Evolutionary conservation across 1,140 invertebrate genomes (phyloP), one percentile per base, ranked within the genome.

Genomic region (Orius laevigatus): DNA sequence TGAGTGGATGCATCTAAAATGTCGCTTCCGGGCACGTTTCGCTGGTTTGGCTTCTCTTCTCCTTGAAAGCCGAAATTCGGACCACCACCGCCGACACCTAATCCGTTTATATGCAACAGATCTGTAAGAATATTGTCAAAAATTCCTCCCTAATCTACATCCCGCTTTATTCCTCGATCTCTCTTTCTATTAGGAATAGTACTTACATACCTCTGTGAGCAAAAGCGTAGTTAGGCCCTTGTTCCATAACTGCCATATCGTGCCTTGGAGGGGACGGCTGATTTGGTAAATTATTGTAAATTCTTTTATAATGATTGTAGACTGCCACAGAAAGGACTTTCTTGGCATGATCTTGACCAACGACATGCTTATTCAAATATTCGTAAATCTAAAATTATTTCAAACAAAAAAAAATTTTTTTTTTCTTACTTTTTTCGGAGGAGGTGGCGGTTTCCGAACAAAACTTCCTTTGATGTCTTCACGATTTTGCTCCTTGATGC

Each of bases 221-320:
- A 58, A 80, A 78, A 47, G 77, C 73, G 59, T 79, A 69, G 55
- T 78, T 76, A 45, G 78, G 70, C 51, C 75, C 72, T 48, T 79
- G 72, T 55, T 79, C 74, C 66, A 67, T 74, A 51, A 68, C 64
- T 42, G 68, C 60, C 56, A 60, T 66, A 53, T 69, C 63, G 62
- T 70, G 51, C 57, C 60, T 52, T 62, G 67, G 48, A 6, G 32
- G 15, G 19, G 59, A 54, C 34, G 63, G 58, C 47, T 62, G 66
- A 52, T 57, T 69, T 3, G 55, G 55, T n/a, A 56, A 41, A 50
- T 98, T 98, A 65, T 96, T 90, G 62, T 89, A 86, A 59, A 98
- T 91, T 59, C 93, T 72, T 69, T 97, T 97, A 65, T 98, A 98
- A 65, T 99, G 96, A 68, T 98, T 97, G 66, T 98, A 98, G 1